Evolutionary conservation across 2,113 vertebrate genomes (phyloP), one percentile per base, ranked within the genome.

Genomic region (Rhynchomys soricoides): DNA sequence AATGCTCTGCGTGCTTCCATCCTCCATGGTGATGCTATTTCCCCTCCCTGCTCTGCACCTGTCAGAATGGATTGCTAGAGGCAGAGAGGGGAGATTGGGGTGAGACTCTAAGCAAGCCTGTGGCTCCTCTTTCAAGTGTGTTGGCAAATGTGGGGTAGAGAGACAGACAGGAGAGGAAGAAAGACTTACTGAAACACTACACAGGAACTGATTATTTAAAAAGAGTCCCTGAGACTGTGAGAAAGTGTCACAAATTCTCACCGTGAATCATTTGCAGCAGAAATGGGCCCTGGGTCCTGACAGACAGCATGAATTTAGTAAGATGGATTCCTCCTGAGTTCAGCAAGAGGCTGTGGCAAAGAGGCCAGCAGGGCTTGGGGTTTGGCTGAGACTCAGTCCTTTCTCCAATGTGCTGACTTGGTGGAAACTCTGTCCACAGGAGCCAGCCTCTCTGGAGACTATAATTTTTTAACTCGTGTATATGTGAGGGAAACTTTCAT

Each of bases 191-290:
- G 75, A 95, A 97, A 96, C 29, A 81, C 91, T 90, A 85, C 34
- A 55, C 29, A 55, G 85, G 92, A 92, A 89, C 10, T 70, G 81
- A 59, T 59, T n/a, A n/a, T 45, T 75, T 15, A 79, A 93, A 93
- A 3, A 93, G 95, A 97, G 88, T 96, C 97, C 81, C 92, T 79
- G 88, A 93, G 93, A 97, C 96, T 94, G 90, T 93, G 86, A 98
- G 94, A 86, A 97, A 90, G 86, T 98, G 94, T 96, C 96, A 97
- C 37, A 92, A 90, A 95, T 97, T 96, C 95, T 87, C 97, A 95
- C 92, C 82, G 82, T 97, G 97, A 97, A 93, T 97, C 79, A 96
- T 98, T 97, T 98, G 96, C 97, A 97, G 97, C 96, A 98, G 97
- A 98, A 98, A 98, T 90, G 73, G 93, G 73, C 50, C 97, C 74